phyloP scores from a whole-genome alignment of 2,888 invertebrate genomes.

The Myathropa florea region DNA sequence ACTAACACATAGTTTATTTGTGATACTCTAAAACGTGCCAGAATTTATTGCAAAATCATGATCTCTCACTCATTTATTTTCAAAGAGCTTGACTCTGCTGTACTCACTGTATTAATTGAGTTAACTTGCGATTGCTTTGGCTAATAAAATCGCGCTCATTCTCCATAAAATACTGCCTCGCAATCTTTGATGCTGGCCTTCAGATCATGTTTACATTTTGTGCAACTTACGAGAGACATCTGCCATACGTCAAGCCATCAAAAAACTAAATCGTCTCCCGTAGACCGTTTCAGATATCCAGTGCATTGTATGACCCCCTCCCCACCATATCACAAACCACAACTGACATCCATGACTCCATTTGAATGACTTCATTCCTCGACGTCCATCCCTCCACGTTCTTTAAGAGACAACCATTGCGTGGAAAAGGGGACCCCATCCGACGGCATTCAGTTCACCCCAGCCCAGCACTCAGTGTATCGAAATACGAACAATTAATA shows the following conservation, averaged over 20 bases:
- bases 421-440: constrained; percentile 20
- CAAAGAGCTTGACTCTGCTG: too few relatives aligned
- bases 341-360: constrained; percentile 9
- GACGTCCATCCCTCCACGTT: constrained; percentile 55
- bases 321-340: not conserved
- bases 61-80: too few relatives aligned
- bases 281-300: not conserved
- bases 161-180: not conserved
- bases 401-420: constrained; percentile 43
- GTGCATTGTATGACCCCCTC: not conserved
- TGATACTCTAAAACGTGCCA: too few relatives aligned
- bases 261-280: not conserved
- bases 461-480: constrained; percentile 65
- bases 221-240: not conserved
- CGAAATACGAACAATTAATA: constrained; percentile 68
- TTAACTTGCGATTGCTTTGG: too few relatives aligned
- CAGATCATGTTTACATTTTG: not conserved
- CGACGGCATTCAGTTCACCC: constrained; percentile 38
- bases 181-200: not conserved
- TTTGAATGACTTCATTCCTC: constrained; percentile 50
- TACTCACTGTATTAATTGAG: too few relatives aligned
- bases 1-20: too few relatives aligned
- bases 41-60: too few relatives aligned
- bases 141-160: not conserved
- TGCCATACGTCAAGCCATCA: not conserved